A percentile compares a stretch with the other conserved stretches of the same genome.
These are phyloP conservation scores for Hipposideros armiger DNA, from an alignment of 2,113 vertebrate genomes.

Conservation along the genomic window DNA sequence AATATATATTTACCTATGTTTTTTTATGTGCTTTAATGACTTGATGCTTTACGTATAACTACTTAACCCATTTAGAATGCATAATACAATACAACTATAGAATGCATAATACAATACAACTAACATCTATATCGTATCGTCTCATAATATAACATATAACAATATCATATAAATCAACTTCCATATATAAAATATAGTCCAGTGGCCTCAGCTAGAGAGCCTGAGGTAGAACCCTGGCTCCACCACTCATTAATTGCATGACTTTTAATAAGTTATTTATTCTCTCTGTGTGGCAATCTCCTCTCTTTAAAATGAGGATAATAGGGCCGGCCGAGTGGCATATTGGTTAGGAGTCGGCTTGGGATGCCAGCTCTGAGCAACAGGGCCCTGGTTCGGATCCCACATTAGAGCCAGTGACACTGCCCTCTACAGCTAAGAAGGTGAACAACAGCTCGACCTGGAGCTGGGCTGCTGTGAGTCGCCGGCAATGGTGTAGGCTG, in stretches of 20 bases:
- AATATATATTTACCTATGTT: slow-evolving; percentile 17
- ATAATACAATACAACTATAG: background rate
- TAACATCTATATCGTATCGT: background rate
- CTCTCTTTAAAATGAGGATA: background rate
- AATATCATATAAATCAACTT: background rate
- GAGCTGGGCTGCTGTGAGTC: too few relatives aligned
- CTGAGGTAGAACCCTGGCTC: background rate
- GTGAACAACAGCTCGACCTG: too few relatives aligned
- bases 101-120: background rate
- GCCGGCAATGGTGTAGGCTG: too few relatives aligned
- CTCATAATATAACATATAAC: background rate
- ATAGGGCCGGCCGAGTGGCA: background rate
- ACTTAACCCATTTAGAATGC: background rate
- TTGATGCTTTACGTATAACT: background rate
- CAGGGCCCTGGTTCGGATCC: too few relatives aligned
- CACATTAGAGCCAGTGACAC: too few relatives aligned
- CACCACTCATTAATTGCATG: background rate
- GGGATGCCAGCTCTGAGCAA: too few relatives aligned
- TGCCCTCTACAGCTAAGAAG: too few relatives aligned
- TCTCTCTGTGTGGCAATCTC: background rate
- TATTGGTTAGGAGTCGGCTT: too few relatives aligned
- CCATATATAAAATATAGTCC: background rate
- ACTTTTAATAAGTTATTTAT: background rate
- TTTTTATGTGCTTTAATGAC: background rate
- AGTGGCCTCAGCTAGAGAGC: background rate